Evolutionary conservation across 2,113 vertebrate genomes (phyloP).

Genomic region (Marmota monax): DNA sequence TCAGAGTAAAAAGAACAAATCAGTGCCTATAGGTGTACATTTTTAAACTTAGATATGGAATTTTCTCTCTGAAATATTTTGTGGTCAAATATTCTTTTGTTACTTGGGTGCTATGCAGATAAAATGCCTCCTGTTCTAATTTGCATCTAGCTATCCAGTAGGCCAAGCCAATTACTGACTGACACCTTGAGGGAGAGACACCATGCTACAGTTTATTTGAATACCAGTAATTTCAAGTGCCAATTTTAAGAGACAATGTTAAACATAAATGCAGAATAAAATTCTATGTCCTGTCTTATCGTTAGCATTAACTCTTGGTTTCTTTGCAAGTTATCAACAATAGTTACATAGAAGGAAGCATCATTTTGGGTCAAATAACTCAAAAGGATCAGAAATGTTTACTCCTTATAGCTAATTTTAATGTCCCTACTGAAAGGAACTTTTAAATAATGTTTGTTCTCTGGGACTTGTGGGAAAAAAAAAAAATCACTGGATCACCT

Average conservation of each 20-base stretch:
- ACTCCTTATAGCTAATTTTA: conserved; percentile 47
- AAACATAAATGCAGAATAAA: conserved; percentile 21
- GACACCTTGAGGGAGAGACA: neutral
- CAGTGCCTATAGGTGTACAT: conserved; percentile 10
- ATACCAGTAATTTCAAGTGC: neutral
- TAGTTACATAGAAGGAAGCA: neutral
- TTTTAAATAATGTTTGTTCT: conserved; percentile 74
- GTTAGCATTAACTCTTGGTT: neutral
- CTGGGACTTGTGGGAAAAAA: conserved; percentile 4
- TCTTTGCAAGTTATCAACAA: conserved; percentile 44
- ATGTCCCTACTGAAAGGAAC: conserved; percentile 12
- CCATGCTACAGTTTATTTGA: neutral
- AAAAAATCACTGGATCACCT: neutral
- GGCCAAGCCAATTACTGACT: neutral
- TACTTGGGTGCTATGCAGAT: neutral
- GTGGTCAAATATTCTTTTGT: neutral
- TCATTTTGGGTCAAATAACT: conserved; percentile 34
- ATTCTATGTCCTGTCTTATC: neutral
- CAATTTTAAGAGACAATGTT: neutral
- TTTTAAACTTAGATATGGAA: conserved; percentile 22
- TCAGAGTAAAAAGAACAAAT: conserved; percentile 51
- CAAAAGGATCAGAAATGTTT: conserved; percentile 14
- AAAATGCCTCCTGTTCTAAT: neutral
- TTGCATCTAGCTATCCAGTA: neutral
- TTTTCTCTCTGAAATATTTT: conserved; percentile 42